These are phyloP conservation scores for Amblyornis subalaris DNA, from an alignment of 2,113 vertebrate species.

Conservation along the genomic window DNA sequence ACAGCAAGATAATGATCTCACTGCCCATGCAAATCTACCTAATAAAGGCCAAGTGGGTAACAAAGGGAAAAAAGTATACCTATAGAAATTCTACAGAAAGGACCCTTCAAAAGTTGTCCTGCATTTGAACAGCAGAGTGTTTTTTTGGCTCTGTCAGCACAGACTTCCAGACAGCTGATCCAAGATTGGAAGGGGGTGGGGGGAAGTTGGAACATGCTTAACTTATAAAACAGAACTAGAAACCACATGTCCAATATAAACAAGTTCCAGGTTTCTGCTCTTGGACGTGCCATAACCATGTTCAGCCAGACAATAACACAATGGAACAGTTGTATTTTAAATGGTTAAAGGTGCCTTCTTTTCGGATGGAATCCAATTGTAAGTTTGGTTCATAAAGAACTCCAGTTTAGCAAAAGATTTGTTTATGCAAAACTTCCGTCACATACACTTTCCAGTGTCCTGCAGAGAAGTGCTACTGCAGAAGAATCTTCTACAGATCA, in stretches of 20 bases:
- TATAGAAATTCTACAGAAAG: background rate
- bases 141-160: slow-evolving; percentile 8
- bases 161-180: slow-evolving; percentile 52
- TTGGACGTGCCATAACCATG: slow-evolving; percentile 1
- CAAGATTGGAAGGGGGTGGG: background rate
- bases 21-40: slow-evolving; percentile 1
- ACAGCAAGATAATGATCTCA: slow-evolving; percentile 52
- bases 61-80: background rate
- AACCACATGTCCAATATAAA: slow-evolving; percentile 38
- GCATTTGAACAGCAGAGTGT: background rate
- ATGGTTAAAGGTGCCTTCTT: slow-evolving; percentile 7
- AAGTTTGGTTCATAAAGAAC: background rate
- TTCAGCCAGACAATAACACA: slow-evolving; percentile 46
- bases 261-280: slow-evolving; percentile 41
- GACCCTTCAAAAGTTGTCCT: slow-evolving; percentile 12
- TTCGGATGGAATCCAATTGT: background rate
- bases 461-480: background rate
- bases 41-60: background rate
- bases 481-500: background rate
- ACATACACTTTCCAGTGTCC: background rate
- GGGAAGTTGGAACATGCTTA: background rate
- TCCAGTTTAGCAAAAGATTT: background rate
- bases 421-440: background rate
- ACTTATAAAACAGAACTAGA: slow-evolving; percentile 57
- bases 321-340: slow-evolving; percentile 1